Percentiles rank a stretch among this genome's conserved stretches.
These are phyloP conservation scores for Molossus molossus DNA, from an alignment of 2,797 vertebrate species.

Conservation along the genomic window DNA sequence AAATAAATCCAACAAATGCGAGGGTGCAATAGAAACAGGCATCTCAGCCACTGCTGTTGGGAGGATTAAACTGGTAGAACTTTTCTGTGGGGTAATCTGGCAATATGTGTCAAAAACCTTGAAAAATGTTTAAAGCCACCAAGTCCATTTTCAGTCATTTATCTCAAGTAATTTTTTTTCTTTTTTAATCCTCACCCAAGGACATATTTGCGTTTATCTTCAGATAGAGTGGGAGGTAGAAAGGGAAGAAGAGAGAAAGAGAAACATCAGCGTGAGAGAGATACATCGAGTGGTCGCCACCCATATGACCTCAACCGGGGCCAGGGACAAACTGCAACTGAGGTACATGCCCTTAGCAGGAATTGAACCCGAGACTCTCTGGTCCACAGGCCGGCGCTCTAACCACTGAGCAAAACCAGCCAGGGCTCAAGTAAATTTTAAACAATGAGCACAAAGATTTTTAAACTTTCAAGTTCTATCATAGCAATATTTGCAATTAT, in stretches of 20 bases:
- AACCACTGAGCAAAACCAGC: too few species aligned
- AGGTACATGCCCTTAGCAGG: too few species aligned
- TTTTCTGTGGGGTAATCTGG: not conserved
- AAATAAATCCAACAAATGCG: not conserved
- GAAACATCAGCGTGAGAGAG: too few species aligned
- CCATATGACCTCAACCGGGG: too few species aligned
- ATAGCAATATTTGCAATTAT: not conserved
- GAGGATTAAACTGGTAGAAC: not conserved
- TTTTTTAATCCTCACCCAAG: too few species aligned
- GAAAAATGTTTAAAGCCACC: not conserved
- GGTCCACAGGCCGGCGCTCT: too few species aligned
- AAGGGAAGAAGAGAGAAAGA: too few species aligned
- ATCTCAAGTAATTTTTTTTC: constrained; percentile 5
- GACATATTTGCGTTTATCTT: too few species aligned
- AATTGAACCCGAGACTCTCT: too few species aligned
- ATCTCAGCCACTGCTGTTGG: not conserved
- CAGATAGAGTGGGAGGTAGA: too few species aligned
- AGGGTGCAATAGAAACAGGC: not conserved
- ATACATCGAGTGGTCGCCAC: too few species aligned
- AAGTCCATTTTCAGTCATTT: not conserved
- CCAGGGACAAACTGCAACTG: too few species aligned
- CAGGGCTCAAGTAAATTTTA: not conserved
- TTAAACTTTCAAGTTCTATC: not conserved
- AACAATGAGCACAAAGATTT: constrained; percentile 14
- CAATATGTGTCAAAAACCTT: constrained; percentile 10